Base-by-base conservation (phyloP, 1,140 invertebrate species). In the Apis cerana region DNA sequence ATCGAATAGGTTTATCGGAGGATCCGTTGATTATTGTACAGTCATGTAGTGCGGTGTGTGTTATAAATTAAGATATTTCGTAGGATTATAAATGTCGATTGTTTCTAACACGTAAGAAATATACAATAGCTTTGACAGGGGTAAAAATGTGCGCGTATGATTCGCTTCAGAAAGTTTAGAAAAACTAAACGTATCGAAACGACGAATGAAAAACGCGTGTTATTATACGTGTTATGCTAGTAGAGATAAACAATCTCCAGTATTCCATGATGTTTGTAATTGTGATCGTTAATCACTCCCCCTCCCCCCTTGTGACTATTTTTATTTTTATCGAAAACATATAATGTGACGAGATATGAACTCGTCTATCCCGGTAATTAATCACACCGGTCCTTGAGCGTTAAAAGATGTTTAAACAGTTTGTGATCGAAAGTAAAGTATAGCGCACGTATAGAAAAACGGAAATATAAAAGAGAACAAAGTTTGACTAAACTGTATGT, bases 231-330 rank as follows among this genome's bases (percentile, higher is more conserved):
- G 58, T 71, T 75, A 83, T 56, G 69, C 70, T n/a, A 61, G 78
- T 83, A 86, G 70, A 62, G 69, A 50, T 82, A 85, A 89, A 72
- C 86, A 83, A 85, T 84, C 85, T 90, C 83, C 87, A 87, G 83
- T 90, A 90, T 90, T 90, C 85, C 83, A 89, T 80, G 78, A 83
- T 89, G 83, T 90, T 80, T 87, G 82, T 90, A 85, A 84, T 85
- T 81, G 86, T 90, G 83, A 88, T 89, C 79, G 89, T 87, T 81
- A 78, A 78, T 88, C 88, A 80, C 86, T 12, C 43, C 72, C 62
- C 75, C 56, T 33, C 69, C 70, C 23, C 13, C 17, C 54, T 58
- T n/a, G 2, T 52, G 52, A 17, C 17, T 43, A 50, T 68, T 89
- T 85, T 75, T 84, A 77, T 68, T 79, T 65, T 81, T 65, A 33